phyloP scores from a whole-genome alignment of 1,140 invertebrate species.

The Metopolophium dirhodum region DNA sequence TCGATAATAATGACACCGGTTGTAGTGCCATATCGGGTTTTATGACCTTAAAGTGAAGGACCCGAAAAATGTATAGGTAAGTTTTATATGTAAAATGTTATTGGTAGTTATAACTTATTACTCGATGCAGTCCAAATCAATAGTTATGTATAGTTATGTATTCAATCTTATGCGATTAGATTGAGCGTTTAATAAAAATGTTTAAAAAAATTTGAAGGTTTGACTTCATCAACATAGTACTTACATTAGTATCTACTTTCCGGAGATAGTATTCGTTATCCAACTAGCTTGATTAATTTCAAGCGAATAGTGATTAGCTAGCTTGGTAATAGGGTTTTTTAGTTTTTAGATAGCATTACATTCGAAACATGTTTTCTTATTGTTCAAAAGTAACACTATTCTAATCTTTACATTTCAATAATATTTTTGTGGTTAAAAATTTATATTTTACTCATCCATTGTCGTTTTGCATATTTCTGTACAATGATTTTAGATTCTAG shows the following conservation, averaged over 20 bases:
- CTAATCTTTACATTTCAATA: neutral
- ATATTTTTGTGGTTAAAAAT: neutral
- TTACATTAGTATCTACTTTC: neutral
- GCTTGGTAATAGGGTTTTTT: neutral
- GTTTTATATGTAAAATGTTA: too few species aligned
- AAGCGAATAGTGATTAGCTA: too few species aligned
- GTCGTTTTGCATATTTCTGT: too few species aligned
- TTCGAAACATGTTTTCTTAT: neutral
- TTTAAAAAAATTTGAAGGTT: neutral
- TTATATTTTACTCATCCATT: neutral
- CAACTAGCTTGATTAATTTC: neutral
- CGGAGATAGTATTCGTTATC: neutral
- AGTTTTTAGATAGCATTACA: neutral
- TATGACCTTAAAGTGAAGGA: too few species aligned
- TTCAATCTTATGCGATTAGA: neutral
- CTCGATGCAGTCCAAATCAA: neutral
- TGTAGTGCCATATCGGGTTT: too few species aligned
- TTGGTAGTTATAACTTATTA: too few species aligned
- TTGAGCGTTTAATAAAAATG: neutral
- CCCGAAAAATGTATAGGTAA: too few species aligned
- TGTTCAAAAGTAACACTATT: neutral
- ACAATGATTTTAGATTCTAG: too few species aligned
- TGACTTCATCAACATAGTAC: too few species aligned
- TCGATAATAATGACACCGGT: too few species aligned
- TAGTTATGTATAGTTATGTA: neutral